These are phyloP conservation scores for Orientallactaga bullata DNA, from an alignment of 2,113 vertebrate genomes.

Conservation along the genomic window DNA sequence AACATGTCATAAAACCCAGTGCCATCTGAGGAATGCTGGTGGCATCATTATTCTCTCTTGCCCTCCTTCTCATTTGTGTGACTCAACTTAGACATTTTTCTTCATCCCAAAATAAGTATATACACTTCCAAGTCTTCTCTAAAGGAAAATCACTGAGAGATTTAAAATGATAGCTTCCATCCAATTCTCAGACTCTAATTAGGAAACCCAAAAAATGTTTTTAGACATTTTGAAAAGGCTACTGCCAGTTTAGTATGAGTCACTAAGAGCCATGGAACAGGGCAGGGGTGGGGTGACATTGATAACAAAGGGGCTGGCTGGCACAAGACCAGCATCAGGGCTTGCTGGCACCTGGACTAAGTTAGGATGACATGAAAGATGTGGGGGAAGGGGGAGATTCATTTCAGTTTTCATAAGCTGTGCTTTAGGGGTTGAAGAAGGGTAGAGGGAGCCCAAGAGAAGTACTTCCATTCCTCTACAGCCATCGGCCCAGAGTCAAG, in stretches of 20 bases:
- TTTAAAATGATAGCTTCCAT: slow-evolving; percentile 80
- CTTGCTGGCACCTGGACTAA: not conserved
- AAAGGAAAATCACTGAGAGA: slow-evolving; percentile 74
- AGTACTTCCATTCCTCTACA: too few relatives aligned
- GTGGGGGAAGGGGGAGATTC: not conserved
- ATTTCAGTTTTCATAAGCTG: not conserved
- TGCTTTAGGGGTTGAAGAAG: not conserved
- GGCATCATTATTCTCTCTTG: slow-evolving; percentile 73
- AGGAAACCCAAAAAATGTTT: slow-evolving; percentile 69
- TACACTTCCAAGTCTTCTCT: slow-evolving; percentile 71
- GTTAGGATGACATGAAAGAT: too few relatives aligned
- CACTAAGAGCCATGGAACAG: slow-evolving; percentile 34
- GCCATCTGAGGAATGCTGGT: slow-evolving; percentile 85
- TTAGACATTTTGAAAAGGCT: slow-evolving; percentile 57
- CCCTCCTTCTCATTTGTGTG: slow-evolving; percentile 80
- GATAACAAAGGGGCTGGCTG: not conserved
- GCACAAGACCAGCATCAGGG: not conserved
- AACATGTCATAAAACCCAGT: slow-evolving; percentile 82
- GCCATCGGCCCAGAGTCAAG: not conserved
- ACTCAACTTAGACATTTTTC: slow-evolving; percentile 81
- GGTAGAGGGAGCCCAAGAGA: not conserved
- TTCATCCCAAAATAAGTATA: slow-evolving; percentile 82
- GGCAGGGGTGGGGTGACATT: not conserved
- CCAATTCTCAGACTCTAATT: slow-evolving; percentile 78
- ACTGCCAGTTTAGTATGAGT: slow-evolving; percentile 55